Conservation (phyloP, 2,888 invertebrate species). For the Falcaria lacertinaria region DNA sequence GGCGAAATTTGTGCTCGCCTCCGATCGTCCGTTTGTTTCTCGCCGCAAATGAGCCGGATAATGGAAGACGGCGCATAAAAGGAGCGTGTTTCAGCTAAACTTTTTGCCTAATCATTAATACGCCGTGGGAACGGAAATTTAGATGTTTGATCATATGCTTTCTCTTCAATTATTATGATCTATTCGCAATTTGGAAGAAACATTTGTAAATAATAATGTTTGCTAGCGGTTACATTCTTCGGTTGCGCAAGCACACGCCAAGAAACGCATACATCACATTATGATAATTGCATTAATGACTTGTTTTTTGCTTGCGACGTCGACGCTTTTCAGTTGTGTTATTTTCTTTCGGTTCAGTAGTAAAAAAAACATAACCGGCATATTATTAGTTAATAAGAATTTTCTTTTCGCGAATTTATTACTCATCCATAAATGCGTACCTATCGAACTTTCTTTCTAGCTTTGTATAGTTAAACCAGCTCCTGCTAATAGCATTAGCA, state of each 20-base stretch:
- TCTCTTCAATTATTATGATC: neutral
- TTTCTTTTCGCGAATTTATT: too few relatives aligned
- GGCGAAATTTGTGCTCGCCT: constrained; percentile 72
- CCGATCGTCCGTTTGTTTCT: constrained; percentile 69
- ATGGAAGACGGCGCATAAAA: constrained; percentile 63
- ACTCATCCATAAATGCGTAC: too few relatives aligned
- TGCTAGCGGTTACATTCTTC: constrained; percentile 10
- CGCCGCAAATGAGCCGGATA: constrained; percentile 75
- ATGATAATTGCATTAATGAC: too few relatives aligned
- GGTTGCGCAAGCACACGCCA: constrained; percentile 19
- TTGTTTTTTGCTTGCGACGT: too few relatives aligned
- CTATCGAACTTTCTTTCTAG: too few relatives aligned
- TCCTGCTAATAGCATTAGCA: constrained; percentile 62
- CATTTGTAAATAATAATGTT: neutral
- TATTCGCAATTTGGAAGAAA: constrained; percentile 4
- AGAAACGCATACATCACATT: too few relatives aligned
- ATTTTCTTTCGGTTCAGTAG: too few relatives aligned
- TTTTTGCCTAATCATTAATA: constrained; percentile 72
- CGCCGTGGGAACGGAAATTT: constrained; percentile 59
- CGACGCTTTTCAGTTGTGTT: too few relatives aligned
- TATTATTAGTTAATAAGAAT: too few relatives aligned
- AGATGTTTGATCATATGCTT: constrained; percentile 9
- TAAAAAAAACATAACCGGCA: too few relatives aligned
- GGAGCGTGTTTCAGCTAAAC: constrained; percentile 56
- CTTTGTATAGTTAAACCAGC: neutral